Percentiles rank a stretch among this genome's conserved stretches.
These are phyloP conservation scores for Palaemon carinicauda DNA, from an alignment of 1,140 invertebrate genomes.

Conservation along the genomic window DNA sequence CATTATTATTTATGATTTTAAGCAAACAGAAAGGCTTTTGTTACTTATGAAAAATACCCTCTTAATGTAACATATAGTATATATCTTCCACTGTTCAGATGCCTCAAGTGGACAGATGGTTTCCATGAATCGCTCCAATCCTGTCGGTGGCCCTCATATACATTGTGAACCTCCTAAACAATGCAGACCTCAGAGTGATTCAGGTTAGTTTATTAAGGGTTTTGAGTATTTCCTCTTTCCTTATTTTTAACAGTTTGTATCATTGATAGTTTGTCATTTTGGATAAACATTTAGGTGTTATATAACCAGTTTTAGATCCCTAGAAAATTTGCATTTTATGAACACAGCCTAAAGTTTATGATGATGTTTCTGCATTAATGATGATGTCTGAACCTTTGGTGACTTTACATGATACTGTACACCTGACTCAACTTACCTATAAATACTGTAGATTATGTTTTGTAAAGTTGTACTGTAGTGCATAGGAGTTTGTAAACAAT, in stretches of 20 bases:
- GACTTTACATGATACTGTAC: too few relatives aligned
- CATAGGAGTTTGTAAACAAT: too few relatives aligned
- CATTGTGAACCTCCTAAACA: slow-evolving; percentile 34
- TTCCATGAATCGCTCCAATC: slow-evolving; percentile 32
- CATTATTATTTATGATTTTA: too few relatives aligned
- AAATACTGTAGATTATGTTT: too few relatives aligned
- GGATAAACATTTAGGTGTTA: too few relatives aligned
- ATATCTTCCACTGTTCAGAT: neutral
- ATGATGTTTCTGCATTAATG: neutral
- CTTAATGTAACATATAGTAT: neutral
- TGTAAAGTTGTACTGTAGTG: too few relatives aligned
- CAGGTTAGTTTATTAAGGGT: neutral
- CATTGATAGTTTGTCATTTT: too few relatives aligned
- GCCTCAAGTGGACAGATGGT: neutral
- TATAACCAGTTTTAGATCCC: too few relatives aligned
- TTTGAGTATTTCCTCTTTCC: neutral
- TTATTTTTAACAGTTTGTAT: too few relatives aligned
- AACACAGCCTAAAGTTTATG: neutral
- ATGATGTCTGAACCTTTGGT: too few relatives aligned
- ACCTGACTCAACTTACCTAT: too few relatives aligned
- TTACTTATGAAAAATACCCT: neutral
- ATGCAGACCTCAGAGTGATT: slow-evolving; percentile 36
- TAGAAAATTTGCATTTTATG: too few relatives aligned
- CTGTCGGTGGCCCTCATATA: slow-evolving; percentile 32
- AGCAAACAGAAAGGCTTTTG: neutral